These are phyloP conservation scores for Orchestes rusci DNA, from an alignment of 2,888 invertebrate genomes.

Conservation along the genomic window DNA sequence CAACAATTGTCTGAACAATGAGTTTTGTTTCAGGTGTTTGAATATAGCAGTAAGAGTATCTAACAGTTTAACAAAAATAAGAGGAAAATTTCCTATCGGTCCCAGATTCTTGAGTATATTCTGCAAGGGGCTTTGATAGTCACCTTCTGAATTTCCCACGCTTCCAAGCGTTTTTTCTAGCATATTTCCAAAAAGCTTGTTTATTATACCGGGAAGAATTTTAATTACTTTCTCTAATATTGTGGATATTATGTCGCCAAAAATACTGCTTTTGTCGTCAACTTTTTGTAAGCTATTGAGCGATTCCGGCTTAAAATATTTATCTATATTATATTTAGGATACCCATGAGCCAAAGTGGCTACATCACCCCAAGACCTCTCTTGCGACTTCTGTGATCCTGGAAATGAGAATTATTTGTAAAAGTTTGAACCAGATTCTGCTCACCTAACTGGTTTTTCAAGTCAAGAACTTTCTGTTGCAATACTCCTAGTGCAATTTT, in stretches of 20 bases:
- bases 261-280: slow-evolving; percentile 21
- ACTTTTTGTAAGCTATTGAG: too few relatives aligned
- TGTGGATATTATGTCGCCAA: slow-evolving; percentile 32
- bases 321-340: too few relatives aligned
- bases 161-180: too few relatives aligned
- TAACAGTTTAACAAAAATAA: slow-evolving; percentile 36
- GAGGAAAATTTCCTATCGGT: slow-evolving; percentile 36
- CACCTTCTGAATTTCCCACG: slow-evolving; percentile 24
- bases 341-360: too few relatives aligned
- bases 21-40: slow-evolving; percentile 36
- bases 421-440: slow-evolving; percentile 15
- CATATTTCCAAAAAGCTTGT: slow-evolving; percentile 33
- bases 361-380: slow-evolving; percentile 7
- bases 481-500: too few relatives aligned
- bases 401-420: slow-evolving; percentile 6
- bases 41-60: slow-evolving; percentile 35
- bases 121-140: slow-evolving; percentile 27
- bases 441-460: slow-evolving; percentile 39
- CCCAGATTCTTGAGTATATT: slow-evolving; percentile 34
- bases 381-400: slow-evolving; percentile 10
- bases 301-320: too few relatives aligned
- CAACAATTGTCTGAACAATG: slow-evolving; percentile 38
- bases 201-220: slow-evolving; percentile 33
- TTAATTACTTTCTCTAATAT: slow-evolving; percentile 37
- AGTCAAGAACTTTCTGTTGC: slow-evolving; percentile 28